Percentiles rank a stretch among this genome's conserved stretches.
Evolutionary conservation across 2,797 vertebrate genomes (phyloP).

Genomic region (Macroramphosus scolopax): DNA sequence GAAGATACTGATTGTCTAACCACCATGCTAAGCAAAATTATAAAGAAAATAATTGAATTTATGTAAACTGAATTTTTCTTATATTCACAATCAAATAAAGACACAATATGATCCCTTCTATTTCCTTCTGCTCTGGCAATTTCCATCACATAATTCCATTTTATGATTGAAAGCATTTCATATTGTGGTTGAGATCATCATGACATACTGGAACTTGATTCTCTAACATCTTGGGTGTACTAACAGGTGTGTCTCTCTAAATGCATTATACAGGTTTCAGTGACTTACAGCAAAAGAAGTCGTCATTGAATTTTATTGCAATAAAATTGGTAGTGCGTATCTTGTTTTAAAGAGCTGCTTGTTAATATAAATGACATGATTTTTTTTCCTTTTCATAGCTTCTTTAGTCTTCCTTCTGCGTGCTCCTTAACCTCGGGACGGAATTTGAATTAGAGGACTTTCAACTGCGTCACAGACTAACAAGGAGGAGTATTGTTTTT

Average conservation of each 20-base stretch:
- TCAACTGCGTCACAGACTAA: slow-evolving; percentile 62
- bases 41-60: slow-evolving; percentile 4
- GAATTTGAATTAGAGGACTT: slow-evolving; percentile 89
- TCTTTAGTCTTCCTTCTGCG: slow-evolving; percentile 86
- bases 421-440: slow-evolving; percentile 87
- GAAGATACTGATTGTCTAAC: slow-evolving; percentile 12
- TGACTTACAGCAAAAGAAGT: slow-evolving; percentile 19
- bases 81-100: slow-evolving; percentile 46
- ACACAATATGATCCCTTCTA: slow-evolving; percentile 2
- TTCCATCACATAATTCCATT: slow-evolving; percentile 26
- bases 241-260: background rate
- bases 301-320: slow-evolving; percentile 5
- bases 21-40: slow-evolving; percentile 17
- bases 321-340: slow-evolving; percentile 1
- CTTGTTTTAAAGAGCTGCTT: slow-evolving; percentile 7
- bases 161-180: slow-evolving; percentile 29
- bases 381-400: slow-evolving; percentile 79
- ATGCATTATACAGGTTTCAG: background rate
- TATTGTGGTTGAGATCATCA: slow-evolving; percentile 6
- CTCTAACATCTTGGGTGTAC: slow-evolving; percentile 4
- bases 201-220: slow-evolving; percentile 11
- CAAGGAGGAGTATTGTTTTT: slow-evolving; percentile 63
- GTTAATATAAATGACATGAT: slow-evolving; percentile 51
- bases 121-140: too few relatives aligned
- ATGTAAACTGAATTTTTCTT: slow-evolving; percentile 25